A percentile compares a stretch with the other conserved stretches of the same genome.
Conservation (phyloP, 2,888 invertebrate species). For the Caenorhabditis sp. region DNA sequence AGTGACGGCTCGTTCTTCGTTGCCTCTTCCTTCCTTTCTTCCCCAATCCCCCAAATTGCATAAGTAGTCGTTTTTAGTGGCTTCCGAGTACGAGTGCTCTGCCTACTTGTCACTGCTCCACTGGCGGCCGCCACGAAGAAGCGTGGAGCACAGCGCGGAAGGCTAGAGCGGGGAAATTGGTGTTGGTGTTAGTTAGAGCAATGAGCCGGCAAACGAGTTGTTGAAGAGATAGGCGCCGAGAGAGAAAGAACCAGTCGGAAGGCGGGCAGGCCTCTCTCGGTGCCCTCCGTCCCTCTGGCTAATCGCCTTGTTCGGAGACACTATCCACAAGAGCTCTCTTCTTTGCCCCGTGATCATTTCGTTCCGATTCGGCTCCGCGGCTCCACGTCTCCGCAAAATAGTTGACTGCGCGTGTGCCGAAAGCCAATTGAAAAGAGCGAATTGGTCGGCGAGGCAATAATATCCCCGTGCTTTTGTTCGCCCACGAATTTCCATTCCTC, state of each 20-base stretch:
- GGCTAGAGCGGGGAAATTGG: slow-evolving; percentile 31
- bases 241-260: slow-evolving; percentile 3
- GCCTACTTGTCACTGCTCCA: neutral
- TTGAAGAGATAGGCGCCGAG: slow-evolving; percentile 44
- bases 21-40: neutral
- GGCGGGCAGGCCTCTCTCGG: neutral
- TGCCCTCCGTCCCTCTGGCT: neutral
- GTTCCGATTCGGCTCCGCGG: slow-evolving; percentile 14
- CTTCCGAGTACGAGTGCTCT: neutral
- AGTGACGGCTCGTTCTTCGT: slow-evolving; percentile 25
- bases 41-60: neutral
- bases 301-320: slow-evolving; percentile 45
- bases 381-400: slow-evolving; percentile 7
- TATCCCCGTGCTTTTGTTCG: slow-evolving; percentile 27
- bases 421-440: slow-evolving; percentile 51
- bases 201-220: slow-evolving; percentile 58
- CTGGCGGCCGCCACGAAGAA: neutral
- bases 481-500: slow-evolving; percentile 18
- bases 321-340: neutral
- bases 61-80: slow-evolving; percentile 25
- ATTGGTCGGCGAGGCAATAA: slow-evolving; percentile 36
- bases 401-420: slow-evolving; percentile 25
- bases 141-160: too few relatives aligned
- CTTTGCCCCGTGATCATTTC: slow-evolving; percentile 42
- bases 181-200: slow-evolving; percentile 57